phyloP scores from a whole-genome alignment of 1,140 invertebrate species.

The Drosophila bipectinata region DNA sequence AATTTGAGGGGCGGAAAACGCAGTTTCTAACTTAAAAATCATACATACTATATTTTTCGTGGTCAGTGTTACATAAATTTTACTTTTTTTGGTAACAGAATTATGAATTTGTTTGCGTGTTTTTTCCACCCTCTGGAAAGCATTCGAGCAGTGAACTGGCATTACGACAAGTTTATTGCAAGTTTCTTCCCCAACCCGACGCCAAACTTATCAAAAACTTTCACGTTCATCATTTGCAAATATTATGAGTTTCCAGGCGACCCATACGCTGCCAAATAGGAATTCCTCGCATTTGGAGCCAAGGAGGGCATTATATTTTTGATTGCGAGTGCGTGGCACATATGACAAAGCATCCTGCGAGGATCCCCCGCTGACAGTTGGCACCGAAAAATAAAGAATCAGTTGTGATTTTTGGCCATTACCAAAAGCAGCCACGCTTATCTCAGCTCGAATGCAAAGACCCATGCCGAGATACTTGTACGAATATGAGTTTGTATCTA shows the following conservation, averaged over 20 bases:
- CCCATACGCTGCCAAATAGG: conserved; percentile 19
- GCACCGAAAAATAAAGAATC: conserved; percentile 47
- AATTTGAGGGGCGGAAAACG: conserved; percentile 10
- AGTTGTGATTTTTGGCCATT: conserved; percentile 77
- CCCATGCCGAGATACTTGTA: conserved; percentile 31
- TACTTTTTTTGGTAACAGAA: conserved; percentile 67
- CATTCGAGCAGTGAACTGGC: conserved; percentile 1
- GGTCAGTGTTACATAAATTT: conserved; percentile 51
- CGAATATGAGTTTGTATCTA: conserved; percentile 41
- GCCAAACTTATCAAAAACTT: conserved; percentile 75
- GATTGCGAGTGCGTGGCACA: conserved; percentile 71
- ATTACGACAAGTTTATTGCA: conserved; percentile 48
- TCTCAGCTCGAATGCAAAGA: conserved; percentile 54
- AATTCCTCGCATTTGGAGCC: conserved; percentile 10
- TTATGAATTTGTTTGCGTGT: conserved; percentile 61
- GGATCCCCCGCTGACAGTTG: conserved; percentile 56
- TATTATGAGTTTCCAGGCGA: conserved; percentile 74
- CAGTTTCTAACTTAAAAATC: neutral
- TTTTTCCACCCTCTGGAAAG: neutral
- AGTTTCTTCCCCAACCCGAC: conserved; percentile 3
- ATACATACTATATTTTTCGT: conserved; percentile 14
- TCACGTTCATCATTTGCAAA: conserved; percentile 81
- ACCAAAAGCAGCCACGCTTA: conserved; percentile 65
- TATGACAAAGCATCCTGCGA: conserved; percentile 26
- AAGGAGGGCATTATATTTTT: conserved; percentile 63